Conservation (phyloP, 2,888 invertebrate genomes). For the Scaptomyza tumidula region DNA sequence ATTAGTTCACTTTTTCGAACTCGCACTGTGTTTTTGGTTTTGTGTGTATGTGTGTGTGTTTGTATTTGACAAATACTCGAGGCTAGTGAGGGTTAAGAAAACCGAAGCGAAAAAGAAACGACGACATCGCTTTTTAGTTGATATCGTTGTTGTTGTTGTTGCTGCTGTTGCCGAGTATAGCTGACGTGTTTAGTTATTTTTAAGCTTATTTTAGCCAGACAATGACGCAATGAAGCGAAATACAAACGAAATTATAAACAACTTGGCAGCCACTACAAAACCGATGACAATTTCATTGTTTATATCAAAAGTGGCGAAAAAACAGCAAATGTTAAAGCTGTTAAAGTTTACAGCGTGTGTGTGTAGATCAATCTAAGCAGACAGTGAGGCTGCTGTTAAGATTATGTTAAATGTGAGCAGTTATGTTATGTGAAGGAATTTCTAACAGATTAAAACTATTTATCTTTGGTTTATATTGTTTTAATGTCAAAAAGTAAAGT, state of each 20-base stretch:
- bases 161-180: constrained; percentile 28
- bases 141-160: constrained; percentile 11
- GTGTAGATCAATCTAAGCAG: constrained; percentile 1
- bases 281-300: constrained; percentile 67
- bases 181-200: constrained; percentile 82
- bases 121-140: constrained; percentile 29
- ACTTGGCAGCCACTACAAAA: constrained; percentile 53
- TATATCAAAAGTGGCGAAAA: constrained; percentile 59
- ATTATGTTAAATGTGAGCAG: constrained; percentile 2
- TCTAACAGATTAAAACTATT: too few relatives aligned
- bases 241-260: constrained; percentile 51
- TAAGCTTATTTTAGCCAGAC: constrained; percentile 79
- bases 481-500: too few relatives aligned
- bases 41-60: constrained; percentile 15
- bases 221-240: constrained; percentile 79
- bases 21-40: constrained; percentile 28
- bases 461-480: too few relatives aligned
- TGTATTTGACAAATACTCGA: constrained; percentile 50
- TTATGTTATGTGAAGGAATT: background rate
- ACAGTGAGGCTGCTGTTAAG: constrained; percentile 20
- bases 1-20: constrained; percentile 58
- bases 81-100: constrained; percentile 29
- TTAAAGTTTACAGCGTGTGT: constrained; percentile 27
- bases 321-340: background rate
- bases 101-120: constrained; percentile 32